phyloP scores from a whole-genome alignment of 2,113 vertebrate species.

The Cranoglanis bouderius region DNA sequence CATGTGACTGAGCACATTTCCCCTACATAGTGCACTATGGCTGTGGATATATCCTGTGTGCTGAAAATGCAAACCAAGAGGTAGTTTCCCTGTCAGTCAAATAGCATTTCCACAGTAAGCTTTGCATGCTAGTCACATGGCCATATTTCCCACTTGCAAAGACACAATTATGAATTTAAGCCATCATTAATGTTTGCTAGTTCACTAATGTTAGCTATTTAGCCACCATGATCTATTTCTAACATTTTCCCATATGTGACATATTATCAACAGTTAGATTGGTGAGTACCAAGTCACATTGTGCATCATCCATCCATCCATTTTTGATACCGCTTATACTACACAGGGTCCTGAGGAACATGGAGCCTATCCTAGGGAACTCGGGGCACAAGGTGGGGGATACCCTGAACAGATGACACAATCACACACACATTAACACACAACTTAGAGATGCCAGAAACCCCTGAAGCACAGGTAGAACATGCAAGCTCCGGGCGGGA shows the following conservation, averaged over 20 bases:
- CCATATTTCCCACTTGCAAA: not conserved
- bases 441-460: no score
- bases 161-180: not conserved
- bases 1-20: slow-evolving; percentile 24
- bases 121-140: not conserved
- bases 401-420: no score
- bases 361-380: no score
- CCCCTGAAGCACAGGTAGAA: no score
- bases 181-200: not conserved
- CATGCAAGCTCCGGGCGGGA: no score
- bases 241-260: not conserved
- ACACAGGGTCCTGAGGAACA: no score
- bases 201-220: not conserved
- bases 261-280: not conserved
- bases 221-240: not conserved
- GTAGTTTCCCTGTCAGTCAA: slow-evolving; percentile 11
- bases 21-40: not conserved
- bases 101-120: not conserved
- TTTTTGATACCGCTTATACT: no score
- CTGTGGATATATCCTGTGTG: slow-evolving; percentile 3
- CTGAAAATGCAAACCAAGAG: not conserved
- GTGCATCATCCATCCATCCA: not conserved
- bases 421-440: no score
- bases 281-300: not conserved
- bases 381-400: no score